Percentiles rank a stretch among this genome's conserved stretches.
phyloP scores from a whole-genome alignment of 2,888 invertebrate genomes.

The Synergus laeviventris region DNA sequence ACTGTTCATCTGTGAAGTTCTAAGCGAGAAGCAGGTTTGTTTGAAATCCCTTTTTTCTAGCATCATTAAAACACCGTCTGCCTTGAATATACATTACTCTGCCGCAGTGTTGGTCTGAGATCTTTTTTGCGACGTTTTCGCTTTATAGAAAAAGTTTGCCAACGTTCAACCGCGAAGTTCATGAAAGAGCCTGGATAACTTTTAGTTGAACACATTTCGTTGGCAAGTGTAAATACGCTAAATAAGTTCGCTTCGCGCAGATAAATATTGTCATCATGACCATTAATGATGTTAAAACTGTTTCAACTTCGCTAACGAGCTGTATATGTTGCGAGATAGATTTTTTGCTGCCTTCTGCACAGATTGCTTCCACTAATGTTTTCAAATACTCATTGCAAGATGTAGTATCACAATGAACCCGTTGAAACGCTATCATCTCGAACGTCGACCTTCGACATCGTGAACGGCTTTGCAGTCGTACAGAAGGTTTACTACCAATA shows the following conservation, averaged over 20 bases:
- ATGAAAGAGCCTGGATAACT: conserved; percentile 10
- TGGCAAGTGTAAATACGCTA: neutral
- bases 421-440: no score
- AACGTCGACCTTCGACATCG: no score
- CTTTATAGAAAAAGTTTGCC: conserved; percentile 16
- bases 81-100: neutral
- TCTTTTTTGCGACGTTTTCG: neutral
- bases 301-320: no score
- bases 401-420: no score
- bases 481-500: no score
- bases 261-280: conserved; percentile 8
- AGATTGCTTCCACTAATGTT: no score
- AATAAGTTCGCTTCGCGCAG: neutral
- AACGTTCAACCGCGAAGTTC: conserved; percentile 1
- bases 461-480: no score
- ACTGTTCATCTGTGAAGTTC: no score
- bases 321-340: no score
- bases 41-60: neutral
- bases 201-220: neutral
- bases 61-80: neutral
- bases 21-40: neutral
- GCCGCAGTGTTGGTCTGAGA: neutral
- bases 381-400: no score
- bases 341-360: no score
- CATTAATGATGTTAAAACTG: neutral